These are phyloP conservation scores for Brachionus sp. DNA, from an alignment of 1,140 invertebrate species.

Conservation along the genomic window DNA sequence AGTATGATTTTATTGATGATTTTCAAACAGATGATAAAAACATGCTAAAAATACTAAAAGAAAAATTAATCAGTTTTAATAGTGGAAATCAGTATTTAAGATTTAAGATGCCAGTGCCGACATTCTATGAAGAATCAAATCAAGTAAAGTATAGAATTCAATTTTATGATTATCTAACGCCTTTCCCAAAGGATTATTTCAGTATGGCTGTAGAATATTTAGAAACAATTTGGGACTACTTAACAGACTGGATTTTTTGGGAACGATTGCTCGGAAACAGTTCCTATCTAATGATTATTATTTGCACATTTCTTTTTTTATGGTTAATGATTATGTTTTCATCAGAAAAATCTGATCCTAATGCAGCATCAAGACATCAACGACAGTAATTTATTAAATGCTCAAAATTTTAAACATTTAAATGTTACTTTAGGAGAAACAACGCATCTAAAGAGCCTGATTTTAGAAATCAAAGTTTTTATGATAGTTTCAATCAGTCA, in stretches of 20 bases:
- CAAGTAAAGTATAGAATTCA: not conserved
- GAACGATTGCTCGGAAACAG: not conserved
- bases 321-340: constrained; percentile 45
- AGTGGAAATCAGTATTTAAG: not conserved
- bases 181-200: not conserved
- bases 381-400: not conserved
- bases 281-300: constrained; percentile 39
- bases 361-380: not conserved
- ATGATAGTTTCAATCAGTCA: not conserved
- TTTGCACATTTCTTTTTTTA: constrained; percentile 28
- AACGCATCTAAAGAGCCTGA: not conserved
- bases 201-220: not conserved
- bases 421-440: not conserved
- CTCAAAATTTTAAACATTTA: not conserved
- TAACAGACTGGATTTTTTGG: constrained; percentile 27
- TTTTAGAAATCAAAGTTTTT: not conserved
- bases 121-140: constrained; percentile 39
- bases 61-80: not conserved
- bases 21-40: not conserved
- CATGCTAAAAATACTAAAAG: not conserved
- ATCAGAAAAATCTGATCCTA: constrained; percentile 35
- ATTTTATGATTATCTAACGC: not conserved
- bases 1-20: constrained; percentile 6
- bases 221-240: constrained; percentile 1
- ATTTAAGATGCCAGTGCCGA: constrained; percentile 2